Conservation (phyloP, 2,888 invertebrate genomes). For the Spilosoma lubricipeda region DNA sequence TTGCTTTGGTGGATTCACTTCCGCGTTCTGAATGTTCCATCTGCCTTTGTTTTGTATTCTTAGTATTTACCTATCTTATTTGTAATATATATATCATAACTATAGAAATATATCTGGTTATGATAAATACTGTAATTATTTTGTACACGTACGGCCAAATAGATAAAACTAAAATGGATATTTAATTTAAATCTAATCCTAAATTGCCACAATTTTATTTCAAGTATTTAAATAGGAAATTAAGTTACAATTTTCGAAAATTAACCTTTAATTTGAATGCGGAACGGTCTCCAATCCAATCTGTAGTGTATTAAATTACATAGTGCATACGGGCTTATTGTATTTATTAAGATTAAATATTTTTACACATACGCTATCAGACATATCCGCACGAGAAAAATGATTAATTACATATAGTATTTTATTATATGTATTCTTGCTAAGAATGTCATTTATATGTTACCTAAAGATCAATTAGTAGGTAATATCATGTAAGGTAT, state of each 20-base stretch:
- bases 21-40: too few relatives aligned
- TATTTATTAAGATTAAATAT: slow-evolving; percentile 31
- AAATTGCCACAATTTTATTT: slow-evolving; percentile 18
- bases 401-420: slow-evolving; percentile 24
- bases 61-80: slow-evolving; percentile 20
- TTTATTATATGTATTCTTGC: slow-evolving; percentile 17
- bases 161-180: slow-evolving; percentile 14
- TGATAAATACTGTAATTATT: slow-evolving; percentile 35
- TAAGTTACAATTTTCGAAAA: not conserved
- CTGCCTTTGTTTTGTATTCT: too few relatives aligned
- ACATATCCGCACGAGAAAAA: slow-evolving; percentile 48
- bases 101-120: slow-evolving; percentile 8
- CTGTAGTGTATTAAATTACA: not conserved
- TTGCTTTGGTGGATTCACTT: too few relatives aligned
- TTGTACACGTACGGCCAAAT: slow-evolving; percentile 20
- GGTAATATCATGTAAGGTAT: slow-evolving; percentile 1
- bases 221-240: slow-evolving; percentile 7
- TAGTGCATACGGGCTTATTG: slow-evolving; percentile 21
- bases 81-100: slow-evolving; percentile 13
- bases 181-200: too few relatives aligned
- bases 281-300: not conserved
- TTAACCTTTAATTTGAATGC: not conserved
- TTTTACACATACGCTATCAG: slow-evolving; percentile 36
- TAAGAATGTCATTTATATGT: slow-evolving; percentile 9
- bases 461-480: slow-evolving; percentile 26